These are phyloP conservation scores for Micrasema minimum DNA, from an alignment of 1,140 invertebrate species.

Conservation along the genomic window DNA sequence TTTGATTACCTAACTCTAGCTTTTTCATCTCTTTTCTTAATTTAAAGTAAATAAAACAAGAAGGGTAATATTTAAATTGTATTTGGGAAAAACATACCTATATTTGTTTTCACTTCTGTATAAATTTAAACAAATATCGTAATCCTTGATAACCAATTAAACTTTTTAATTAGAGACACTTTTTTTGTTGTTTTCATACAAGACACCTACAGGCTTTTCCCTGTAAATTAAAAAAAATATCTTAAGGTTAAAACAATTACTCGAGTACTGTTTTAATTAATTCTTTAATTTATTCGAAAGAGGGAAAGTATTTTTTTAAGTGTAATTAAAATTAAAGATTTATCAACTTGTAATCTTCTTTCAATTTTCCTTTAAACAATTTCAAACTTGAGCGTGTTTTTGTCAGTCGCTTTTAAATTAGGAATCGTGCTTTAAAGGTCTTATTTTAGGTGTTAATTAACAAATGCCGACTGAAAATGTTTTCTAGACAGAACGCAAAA, in stretches of 20 bases:
- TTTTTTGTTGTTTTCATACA: too few species aligned
- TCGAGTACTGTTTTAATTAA: slow-evolving; percentile 1
- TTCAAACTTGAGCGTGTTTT: slow-evolving; percentile 13
- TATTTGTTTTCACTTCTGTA: too few species aligned
- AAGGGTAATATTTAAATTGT: too few species aligned
- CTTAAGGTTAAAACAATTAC: slow-evolving; percentile 12
- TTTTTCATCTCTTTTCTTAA: too few species aligned
- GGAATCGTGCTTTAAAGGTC: slow-evolving; percentile 13
- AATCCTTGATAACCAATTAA: too few species aligned
- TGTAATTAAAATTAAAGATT: slow-evolving; percentile 28
- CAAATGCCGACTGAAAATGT: slow-evolving; percentile 17
- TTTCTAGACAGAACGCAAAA: slow-evolving; percentile 2
- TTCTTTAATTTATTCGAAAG: slow-evolving; percentile 2
- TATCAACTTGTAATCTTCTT: slow-evolving; percentile 34
- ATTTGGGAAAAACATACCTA: too few species aligned
- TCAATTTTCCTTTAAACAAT: slow-evolving; percentile 28
- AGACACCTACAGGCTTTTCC: too few species aligned
- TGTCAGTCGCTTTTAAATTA: slow-evolving; percentile 23
- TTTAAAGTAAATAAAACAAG: too few species aligned
- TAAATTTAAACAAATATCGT: too few species aligned
- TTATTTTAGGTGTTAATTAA: slow-evolving; percentile 21
- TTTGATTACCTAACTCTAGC: too few species aligned
- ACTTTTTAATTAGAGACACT: too few species aligned
- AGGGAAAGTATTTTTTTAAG: neutral
- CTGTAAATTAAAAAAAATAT: too few species aligned